Percentiles rank a stretch among this genome's conserved stretches.
Conservation (phyloP, 2,888 invertebrate species). For the Beris morrisii region DNA sequence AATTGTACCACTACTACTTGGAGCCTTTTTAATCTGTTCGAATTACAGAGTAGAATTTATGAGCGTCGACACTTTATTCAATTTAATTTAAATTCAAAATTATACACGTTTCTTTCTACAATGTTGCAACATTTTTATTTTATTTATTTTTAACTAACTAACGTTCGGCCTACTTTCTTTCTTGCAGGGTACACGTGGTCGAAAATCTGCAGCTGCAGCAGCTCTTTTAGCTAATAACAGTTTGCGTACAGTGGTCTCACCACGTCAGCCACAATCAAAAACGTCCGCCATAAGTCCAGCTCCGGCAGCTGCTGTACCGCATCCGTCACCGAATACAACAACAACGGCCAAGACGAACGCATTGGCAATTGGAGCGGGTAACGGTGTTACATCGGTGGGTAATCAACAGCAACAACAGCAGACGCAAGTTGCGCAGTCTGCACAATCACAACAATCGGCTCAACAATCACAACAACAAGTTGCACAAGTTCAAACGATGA, state of each 20-base stretch:
- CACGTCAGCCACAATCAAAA: slow-evolving; percentile 39
- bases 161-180: slow-evolving; percentile 10
- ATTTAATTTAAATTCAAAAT: slow-evolving; percentile 19
- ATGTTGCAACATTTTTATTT: neutral
- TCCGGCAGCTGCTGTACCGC: slow-evolving; percentile 42
- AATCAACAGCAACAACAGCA: slow-evolving; percentile 34
- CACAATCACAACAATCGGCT: slow-evolving; percentile 39
- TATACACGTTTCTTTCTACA: slow-evolving; percentile 4
- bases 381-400: slow-evolving; percentile 24
- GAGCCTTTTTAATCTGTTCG: slow-evolving; percentile 18
- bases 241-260: slow-evolving; percentile 41
- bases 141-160: neutral
- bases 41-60: slow-evolving; percentile 28
- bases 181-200: slow-evolving; percentile 42
- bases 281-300: slow-evolving; percentile 42
- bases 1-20: slow-evolving; percentile 4
- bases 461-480: slow-evolving; percentile 46
- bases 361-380: slow-evolving; percentile 33
- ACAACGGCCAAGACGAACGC: slow-evolving; percentile 39
- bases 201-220: slow-evolving; percentile 40
- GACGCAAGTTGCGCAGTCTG: slow-evolving; percentile 10
- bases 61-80: slow-evolving; percentile 9
- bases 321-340: slow-evolving; percentile 42
- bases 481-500: slow-evolving; percentile 57
- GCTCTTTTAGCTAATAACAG: slow-evolving; percentile 35